A percentile compares a stretch with the other conserved stretches of the same genome.
phyloP scores from a whole-genome alignment of 2,888 invertebrate genomes.

The Tachina grossa region DNA sequence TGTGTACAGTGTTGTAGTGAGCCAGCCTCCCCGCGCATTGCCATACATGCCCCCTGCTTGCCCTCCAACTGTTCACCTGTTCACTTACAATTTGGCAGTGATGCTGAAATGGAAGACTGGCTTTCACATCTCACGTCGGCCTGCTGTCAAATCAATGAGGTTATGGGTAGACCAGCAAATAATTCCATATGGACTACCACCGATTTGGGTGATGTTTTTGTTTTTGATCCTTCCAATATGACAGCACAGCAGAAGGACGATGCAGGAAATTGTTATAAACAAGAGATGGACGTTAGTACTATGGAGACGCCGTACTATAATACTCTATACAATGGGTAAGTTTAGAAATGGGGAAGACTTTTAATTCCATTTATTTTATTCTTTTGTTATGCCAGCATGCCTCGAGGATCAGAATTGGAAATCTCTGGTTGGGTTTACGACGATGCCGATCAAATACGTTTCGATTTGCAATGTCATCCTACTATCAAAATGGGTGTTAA shows the following conservation, averaged over 20 bases:
- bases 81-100: constrained; percentile 90
- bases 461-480: constrained; percentile 88
- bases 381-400: constrained; percentile 83
- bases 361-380: constrained; percentile 14
- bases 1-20: constrained; percentile 91
- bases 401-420: constrained; percentile 87
- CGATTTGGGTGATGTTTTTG: constrained; percentile 90
- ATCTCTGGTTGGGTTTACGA: constrained; percentile 89
- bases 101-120: constrained; percentile 95
- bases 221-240: constrained; percentile 89
- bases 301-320: constrained; percentile 86
- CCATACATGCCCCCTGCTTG: constrained; percentile 88
- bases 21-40: constrained; percentile 90
- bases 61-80: constrained; percentile 84
- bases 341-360: background rate
- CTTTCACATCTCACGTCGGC: constrained; percentile 90
- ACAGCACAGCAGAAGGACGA: constrained; percentile 84
- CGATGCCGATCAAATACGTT: constrained; percentile 88
- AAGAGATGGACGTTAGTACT: constrained; percentile 88
- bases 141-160: constrained; percentile 88
- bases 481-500: constrained; percentile 87
- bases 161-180: constrained; percentile 87
- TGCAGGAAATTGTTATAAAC: constrained; percentile 84
- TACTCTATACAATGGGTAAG: constrained; percentile 87
- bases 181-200: constrained; percentile 91